Percentiles rank a stretch among this genome's conserved stretches.
phyloP scores from a whole-genome alignment of 2,888 invertebrate species.

The Antheraea assamensis region DNA sequence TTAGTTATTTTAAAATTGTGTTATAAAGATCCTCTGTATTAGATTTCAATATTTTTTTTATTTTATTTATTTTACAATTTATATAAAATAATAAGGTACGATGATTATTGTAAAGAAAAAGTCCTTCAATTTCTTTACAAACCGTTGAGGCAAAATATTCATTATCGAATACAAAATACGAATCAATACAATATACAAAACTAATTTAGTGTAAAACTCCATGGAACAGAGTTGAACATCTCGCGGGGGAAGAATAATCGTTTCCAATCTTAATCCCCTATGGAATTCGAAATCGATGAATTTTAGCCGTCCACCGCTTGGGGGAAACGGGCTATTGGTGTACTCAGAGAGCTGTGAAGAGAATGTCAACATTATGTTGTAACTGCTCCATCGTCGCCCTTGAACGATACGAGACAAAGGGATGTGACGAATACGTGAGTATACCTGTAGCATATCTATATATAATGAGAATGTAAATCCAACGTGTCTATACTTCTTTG shows the following conservation, averaged over 20 bases:
- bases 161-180: not conserved
- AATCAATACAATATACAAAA: constrained; percentile 16
- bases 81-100: not conserved
- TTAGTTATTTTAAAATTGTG: not conserved
- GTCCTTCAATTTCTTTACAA: not conserved
- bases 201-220: constrained; percentile 59
- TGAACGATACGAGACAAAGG: constrained; percentile 28
- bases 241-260: constrained; percentile 50
- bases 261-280: constrained; percentile 64
- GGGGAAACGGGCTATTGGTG: constrained; percentile 21
- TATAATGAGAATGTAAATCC: no score
- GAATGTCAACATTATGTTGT: constrained; percentile 69
- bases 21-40: not conserved
- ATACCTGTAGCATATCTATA: not conserved
- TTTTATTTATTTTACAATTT: no score
- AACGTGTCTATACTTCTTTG: no score
- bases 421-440: constrained; percentile 18
- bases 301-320: constrained; percentile 39
- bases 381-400: constrained; percentile 44
- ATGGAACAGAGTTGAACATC: constrained; percentile 33
- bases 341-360: constrained; percentile 47
- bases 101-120: not conserved
- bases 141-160: not conserved
- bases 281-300: constrained; percentile 68
- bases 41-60: no score